Evolutionary conservation across 2,113 vertebrate species (phyloP).

Genomic region (Cinclus cinclus): DNA sequence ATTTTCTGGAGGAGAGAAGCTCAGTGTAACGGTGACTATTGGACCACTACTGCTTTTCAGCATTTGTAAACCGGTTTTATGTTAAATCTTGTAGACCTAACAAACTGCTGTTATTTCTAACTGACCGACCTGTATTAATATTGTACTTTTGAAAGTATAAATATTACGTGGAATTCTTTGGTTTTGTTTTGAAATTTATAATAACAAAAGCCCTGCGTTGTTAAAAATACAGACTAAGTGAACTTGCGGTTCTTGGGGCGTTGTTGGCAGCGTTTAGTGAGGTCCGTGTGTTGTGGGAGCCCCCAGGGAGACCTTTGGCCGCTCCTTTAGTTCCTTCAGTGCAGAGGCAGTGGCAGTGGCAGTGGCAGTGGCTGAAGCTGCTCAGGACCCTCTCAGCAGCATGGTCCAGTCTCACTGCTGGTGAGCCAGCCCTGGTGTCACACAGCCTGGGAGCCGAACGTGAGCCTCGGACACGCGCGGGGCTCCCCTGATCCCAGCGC

Average conservation of each 20-base stretch:
- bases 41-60: constrained; percentile 85
- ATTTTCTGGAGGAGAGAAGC: constrained; percentile 76
- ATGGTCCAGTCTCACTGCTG: rapidly evolving
- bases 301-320: neutral
- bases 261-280: neutral
- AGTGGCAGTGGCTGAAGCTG: neutral
- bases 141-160: constrained; percentile 89
- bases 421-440: neutral
- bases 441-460: rapidly evolving
- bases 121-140: constrained; percentile 92
- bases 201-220: constrained; percentile 72
- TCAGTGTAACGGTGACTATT: constrained; percentile 79
- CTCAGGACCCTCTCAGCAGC: neutral
- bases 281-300: neutral
- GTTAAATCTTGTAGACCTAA: constrained; percentile 82
- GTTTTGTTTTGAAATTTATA: constrained; percentile 79
- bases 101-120: constrained; percentile 87
- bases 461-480: rapidly evolving
- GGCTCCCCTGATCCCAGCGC: neutral
- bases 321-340: rapidly evolving
- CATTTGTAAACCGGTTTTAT: constrained; percentile 83
- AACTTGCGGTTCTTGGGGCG: constrained; percentile 55
- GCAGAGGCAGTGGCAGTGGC: neutral
- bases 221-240: constrained; percentile 63
- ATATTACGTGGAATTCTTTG: constrained; percentile 83